phyloP scores from a whole-genome alignment of 1,140 invertebrate genomes.

The Megathymus violae region DNA sequence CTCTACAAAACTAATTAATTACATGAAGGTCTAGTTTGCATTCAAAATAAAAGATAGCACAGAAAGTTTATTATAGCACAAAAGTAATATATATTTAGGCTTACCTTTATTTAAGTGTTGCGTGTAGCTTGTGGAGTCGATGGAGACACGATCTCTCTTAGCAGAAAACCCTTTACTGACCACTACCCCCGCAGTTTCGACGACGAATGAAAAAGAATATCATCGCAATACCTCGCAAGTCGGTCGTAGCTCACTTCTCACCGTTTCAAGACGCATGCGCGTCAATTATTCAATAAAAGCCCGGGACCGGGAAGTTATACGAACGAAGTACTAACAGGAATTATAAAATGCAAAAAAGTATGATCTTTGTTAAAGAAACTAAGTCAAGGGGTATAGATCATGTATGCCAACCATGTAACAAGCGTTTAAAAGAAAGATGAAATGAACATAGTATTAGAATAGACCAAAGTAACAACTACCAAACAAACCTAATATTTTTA shows the following conservation, averaged over 20 bases:
- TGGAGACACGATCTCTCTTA: conserved; percentile 19
- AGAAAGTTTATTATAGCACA: background rate
- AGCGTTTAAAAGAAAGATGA: background rate
- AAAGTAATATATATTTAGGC: background rate
- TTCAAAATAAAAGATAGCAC: background rate
- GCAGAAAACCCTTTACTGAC: conserved; percentile 13
- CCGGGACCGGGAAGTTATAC: conserved; percentile 50
- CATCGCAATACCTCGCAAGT: conserved; percentile 20
- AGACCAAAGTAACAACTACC: background rate
- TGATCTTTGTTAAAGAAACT: too few relatives aligned
- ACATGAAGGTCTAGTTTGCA: conserved; percentile 22
- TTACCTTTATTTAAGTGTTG: conserved; percentile 23
- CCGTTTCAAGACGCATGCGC: conserved; percentile 64
- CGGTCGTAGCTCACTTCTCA: conserved; percentile 61
- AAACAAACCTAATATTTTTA: background rate
- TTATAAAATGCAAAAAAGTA: conserved; percentile 6
- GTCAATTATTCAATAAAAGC: conserved; percentile 69
- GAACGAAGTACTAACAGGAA: conserved; percentile 11
- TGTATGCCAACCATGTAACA: background rate
- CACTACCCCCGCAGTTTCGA: conserved; percentile 27
- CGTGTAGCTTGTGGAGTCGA: conserved; percentile 2
- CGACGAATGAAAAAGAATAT: conserved; percentile 40
- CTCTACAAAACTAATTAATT: conserved; percentile 28
- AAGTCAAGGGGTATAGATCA: too few relatives aligned
- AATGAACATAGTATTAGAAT: background rate